Evolutionary conservation across 2,797 vertebrate species (phyloP).

Genomic region (Sebastes iracundus): DNA sequence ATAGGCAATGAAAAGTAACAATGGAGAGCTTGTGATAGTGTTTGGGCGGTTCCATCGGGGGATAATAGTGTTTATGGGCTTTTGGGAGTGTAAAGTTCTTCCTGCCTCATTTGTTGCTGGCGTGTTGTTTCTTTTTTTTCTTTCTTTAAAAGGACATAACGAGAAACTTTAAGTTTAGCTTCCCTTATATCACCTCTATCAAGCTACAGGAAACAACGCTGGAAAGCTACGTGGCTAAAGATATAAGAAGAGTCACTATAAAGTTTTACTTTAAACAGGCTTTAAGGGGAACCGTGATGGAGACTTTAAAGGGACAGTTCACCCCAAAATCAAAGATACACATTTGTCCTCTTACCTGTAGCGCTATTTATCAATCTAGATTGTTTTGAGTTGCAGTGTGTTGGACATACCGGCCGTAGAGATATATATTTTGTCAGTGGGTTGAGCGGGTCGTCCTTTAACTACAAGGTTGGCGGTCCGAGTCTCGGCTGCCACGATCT

Average conservation of each 20-base stretch:
- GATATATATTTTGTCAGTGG: no score
- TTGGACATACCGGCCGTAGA: neutral
- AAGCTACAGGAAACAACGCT: neutral
- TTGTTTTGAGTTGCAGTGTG: neutral
- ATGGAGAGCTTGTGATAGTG: neutral
- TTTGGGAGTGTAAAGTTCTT: neutral
- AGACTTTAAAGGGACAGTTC: neutral
- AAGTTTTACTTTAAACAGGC: neutral
- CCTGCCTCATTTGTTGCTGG: neutral
- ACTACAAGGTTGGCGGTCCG: no score
- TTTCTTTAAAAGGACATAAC: neutral
- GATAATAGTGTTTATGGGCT: slow-evolving; percentile 9
- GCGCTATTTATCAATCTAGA: no score
- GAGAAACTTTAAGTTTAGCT: neutral
- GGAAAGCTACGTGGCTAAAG: no score
- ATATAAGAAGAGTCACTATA: neutral
- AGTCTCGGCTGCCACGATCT: no score
- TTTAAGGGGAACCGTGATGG: neutral
- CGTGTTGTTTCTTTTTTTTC: neutral
- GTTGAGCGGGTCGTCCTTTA: no score
- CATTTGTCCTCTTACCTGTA: no score
- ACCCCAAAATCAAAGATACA: neutral
- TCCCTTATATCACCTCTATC: neutral
- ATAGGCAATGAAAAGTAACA: slow-evolving; percentile 35
- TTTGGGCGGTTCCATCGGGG: neutral